Evolutionary conservation across 1,140 invertebrate genomes (phyloP), one percentile per base, ranked within the genome.

Genomic region (Danaus plexippus): DNA sequence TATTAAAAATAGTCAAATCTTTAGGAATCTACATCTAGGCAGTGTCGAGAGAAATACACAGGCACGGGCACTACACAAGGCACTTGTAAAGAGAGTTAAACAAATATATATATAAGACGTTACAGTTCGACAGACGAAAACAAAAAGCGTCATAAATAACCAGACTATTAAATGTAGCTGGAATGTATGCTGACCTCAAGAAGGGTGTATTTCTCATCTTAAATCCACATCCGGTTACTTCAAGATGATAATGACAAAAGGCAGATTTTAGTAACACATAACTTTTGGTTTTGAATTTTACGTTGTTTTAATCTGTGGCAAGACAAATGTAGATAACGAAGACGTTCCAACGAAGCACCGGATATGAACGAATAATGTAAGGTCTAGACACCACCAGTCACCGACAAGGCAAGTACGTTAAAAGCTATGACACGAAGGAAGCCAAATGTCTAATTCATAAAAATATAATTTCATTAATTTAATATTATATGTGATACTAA

Each of bases 1-100:
- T 83, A 83, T 78, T 84, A 85, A 86, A 82, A 86, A 86, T 86
- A 86, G 77, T 83, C 66, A 71, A 75, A 73, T 79, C 71, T 83
- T 80, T 84, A 86, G 80, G 83, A 84, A 84, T 78, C 55, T 68
- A 70, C 60, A 66, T 63, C 60, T 64, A 65, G 64, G 65, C 61
- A 56, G 52, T 48, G 57, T 43, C 48, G 63, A 63, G 56, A 66
- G 68, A 75, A 64, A 71, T 67, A 71, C 72, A 73, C 66, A 53
- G 58, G 52, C 12, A 55, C 57, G n/a, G 42, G 43, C 47, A 49
- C 18, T 13, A 51, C 52, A 48, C 62, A 75, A 83, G 73, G 70
- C 79, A 78, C 75, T 74, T 72, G 48, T 49, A 18, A 43, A 11
- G 46, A 9, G 11, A 3, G 18, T 41, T 50, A 12, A 50, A 49